Evolutionary conservation across 2,797 vertebrate species (phyloP).

Genomic region (Poeciliopsis turneri): DNA sequence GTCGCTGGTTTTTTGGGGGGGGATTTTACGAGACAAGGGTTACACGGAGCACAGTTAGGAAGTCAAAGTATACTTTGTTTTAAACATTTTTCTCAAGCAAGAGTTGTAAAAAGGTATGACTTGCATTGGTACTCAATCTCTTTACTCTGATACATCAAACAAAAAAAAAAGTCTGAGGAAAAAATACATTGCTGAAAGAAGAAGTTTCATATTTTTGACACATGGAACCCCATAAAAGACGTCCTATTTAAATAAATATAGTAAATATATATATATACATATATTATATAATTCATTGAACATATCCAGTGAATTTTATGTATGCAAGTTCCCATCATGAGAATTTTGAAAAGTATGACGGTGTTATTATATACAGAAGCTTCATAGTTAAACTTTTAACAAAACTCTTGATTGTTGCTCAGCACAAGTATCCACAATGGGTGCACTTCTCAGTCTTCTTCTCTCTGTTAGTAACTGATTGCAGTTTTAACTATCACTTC

Average conservation of each 20-base stretch:
- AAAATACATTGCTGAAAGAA: background rate
- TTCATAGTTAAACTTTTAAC: background rate
- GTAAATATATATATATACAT: background rate
- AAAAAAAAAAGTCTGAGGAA: background rate
- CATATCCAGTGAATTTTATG: no score
- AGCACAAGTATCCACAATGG: background rate
- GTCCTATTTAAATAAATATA: background rate
- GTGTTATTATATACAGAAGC: background rate
- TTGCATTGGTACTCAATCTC: background rate
- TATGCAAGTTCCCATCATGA: background rate
- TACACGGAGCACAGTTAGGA: background rate
- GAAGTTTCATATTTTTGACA: background rate
- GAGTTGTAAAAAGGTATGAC: background rate
- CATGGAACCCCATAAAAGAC: background rate
- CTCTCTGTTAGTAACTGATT: background rate
- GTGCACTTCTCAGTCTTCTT: background rate
- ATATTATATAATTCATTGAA: no score
- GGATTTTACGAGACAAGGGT: background rate
- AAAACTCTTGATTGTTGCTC: background rate
- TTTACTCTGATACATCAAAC: background rate
- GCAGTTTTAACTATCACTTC: background rate
- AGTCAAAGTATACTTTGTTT: background rate
- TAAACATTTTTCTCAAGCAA: background rate
- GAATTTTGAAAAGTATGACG: background rate
- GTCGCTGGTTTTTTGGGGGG: background rate